Conservation (phyloP, 2,797 vertebrate genomes). For the Sylvia borin region DNA sequence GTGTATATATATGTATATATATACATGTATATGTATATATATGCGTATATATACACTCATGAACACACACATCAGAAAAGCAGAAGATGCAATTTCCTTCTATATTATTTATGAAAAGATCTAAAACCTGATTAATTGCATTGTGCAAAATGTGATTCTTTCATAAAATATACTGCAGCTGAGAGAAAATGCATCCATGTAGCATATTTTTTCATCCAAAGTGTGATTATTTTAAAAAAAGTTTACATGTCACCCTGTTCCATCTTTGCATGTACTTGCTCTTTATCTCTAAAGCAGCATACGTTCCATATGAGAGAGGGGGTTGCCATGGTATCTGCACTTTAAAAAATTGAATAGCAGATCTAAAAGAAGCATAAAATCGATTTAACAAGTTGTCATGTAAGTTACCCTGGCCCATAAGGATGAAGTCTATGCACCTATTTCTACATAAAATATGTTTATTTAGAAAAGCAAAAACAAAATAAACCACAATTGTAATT, state of each 20-base stretch:
- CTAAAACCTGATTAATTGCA: neutral
- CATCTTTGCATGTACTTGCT: constrained; percentile 65
- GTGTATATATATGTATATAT: neutral
- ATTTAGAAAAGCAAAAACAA: neutral
- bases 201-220: constrained; percentile 8
- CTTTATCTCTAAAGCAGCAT: constrained; percentile 75
- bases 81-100: neutral
- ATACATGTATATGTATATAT: neutral
- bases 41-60: neutral
- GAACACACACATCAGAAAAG: neutral
- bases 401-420: constrained; percentile 65
- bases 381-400: constrained; percentile 73
- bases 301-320: constrained; percentile 67
- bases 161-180: neutral
- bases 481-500: neutral
- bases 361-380: constrained; percentile 75
- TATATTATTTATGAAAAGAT: neutral
- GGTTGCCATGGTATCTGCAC: constrained; percentile 74
- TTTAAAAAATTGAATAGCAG: constrained; percentile 72
- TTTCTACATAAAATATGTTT: constrained; percentile 6
- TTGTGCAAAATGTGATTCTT: neutral
- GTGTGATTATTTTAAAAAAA: constrained; percentile 22
- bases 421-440: constrained; percentile 27
- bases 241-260: constrained; percentile 62
- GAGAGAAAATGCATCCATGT: neutral